Base-by-base conservation (phyloP, 2,888 invertebrate genomes). In the Gandaritis pyraliata region DNA sequence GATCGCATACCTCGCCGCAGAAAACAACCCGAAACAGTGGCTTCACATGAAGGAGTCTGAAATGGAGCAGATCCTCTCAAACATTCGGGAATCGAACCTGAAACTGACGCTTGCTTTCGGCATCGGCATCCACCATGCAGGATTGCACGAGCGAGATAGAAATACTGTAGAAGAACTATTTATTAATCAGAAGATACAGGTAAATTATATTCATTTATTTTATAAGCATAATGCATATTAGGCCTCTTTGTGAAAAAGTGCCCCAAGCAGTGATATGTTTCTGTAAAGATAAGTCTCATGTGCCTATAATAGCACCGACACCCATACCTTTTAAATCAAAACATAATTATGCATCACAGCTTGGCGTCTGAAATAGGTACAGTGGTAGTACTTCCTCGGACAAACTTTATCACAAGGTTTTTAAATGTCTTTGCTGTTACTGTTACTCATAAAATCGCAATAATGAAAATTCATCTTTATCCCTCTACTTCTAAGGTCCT, bases 101-200 rank as follows among this genome's bases (percentile, higher is more conserved):
- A 98, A 98, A 78, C 94, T 99, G 65, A 97, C 98, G 0, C 91
- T 99, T 18, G 96, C 98, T 0, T 99, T 99, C 88, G 99, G 99
- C 1, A 98, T 99, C 70, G 99, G 99, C 1, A 95, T 99, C 73
- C 99, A 99, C 92, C 99, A 99, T 89, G 99, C 99, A 16, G 99
- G 99, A 54, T 90, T 99, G 58, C 96, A 98, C 72, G 99, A 99
- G 70, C 94, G 95, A 63, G 99, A 99, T 85, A 94, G 99, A 46
- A 96, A 94, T 78, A 95, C 96, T 1, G 97, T 98, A 0, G 99
- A 99, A 82, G 97, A 98, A 80, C 90, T 99, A 48, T 99, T 98
- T 86, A 95, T 98, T 33, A 96, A 97, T 85, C 96, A 97, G 72
- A 98, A 98, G 84, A 99, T 99, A 81, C 99, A 99, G 94, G 96